Base-by-base conservation (phyloP, 2,113 vertebrate species). In the Saccopteryx bilineata region DNA sequence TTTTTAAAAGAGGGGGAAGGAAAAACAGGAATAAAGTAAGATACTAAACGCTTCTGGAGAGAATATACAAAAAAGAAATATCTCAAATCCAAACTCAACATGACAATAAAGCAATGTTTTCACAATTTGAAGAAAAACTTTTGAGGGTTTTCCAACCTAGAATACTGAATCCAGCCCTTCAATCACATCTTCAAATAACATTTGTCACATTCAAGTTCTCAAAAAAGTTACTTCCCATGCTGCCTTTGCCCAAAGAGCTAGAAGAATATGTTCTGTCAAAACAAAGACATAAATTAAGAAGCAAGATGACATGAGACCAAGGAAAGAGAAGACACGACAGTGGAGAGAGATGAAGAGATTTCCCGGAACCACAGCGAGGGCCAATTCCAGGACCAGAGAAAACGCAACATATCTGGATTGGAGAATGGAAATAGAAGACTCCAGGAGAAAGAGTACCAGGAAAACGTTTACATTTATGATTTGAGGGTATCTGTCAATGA, bases 261-360 rank as follows among this genome's bases (percentile, higher is more conserved):
- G n/a, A 79, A 31, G 58, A 87, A 74, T 52, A 71, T 39, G 12
- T 39, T 88, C 48, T 68, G 8, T 58, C n/a, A 82, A 69, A 91
- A 72, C 39, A 66, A 89, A 89, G 85, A 74, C 39, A 39, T 26
- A 71, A 61, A 63, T 86, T 56, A 86, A 85, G 21, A 94, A 88
- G 52, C 50, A 83, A 82, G 87, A 84, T 48, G 23, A 83, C 5
- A 5, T 23, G n/a, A 46, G 10, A 60, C 28, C 80, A 68, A 80
- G n/a, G 33, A 94, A 89, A 74, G 24, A 87, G 80, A 54, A n/a
- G 76, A 80, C 18, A n/a, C n/a, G 33, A 75, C 54, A 84, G 9
- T 85, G 17, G 71, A 85, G 7, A 50, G 74, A 75, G 12, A 14
- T 46, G 71, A 58, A 61, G 9, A 74, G 46, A 92, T 60, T 66